Conservation (phyloP, 2,797 vertebrate genomes). For the Thaleichthys pacificus region DNA sequence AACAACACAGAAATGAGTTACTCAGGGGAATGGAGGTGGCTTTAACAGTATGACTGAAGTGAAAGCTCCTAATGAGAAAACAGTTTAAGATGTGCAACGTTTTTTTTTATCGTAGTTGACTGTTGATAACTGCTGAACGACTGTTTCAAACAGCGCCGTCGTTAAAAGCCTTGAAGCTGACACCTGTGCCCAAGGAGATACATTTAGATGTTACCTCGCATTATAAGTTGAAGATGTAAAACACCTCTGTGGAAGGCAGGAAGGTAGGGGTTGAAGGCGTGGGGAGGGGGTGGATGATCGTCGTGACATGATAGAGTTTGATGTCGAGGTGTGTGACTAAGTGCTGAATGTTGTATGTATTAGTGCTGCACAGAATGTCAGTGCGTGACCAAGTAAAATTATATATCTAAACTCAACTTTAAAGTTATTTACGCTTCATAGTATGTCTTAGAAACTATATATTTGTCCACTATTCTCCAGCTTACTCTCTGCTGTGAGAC, state of each 20-base stretch:
- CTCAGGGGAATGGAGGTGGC: too few relatives aligned
- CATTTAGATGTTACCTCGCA: background rate
- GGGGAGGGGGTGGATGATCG: background rate
- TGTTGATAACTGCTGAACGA: background rate
- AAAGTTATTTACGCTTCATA: too few relatives aligned
- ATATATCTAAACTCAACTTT: too few relatives aligned
- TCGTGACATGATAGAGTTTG: slow-evolving; percentile 1
- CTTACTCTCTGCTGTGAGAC: slow-evolving; percentile 28
- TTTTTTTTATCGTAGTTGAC: background rate
- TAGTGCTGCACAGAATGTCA: too few relatives aligned
- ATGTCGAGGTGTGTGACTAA: too few relatives aligned
- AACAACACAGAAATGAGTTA: background rate
- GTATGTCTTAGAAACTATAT: too few relatives aligned
- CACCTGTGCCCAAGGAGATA: background rate
- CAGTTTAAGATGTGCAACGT: slow-evolving; percentile 14
- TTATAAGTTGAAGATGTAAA: background rate
- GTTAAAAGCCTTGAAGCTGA: background rate
- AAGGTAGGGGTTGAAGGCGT: slow-evolving; percentile 11
- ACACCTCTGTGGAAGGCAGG: background rate
- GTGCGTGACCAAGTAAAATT: too few relatives aligned
- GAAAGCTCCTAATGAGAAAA: slow-evolving; percentile 21
- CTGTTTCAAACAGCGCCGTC: background rate
- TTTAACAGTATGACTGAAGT: slow-evolving; percentile 11
- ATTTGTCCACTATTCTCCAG: background rate
- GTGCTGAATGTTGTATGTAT: too few relatives aligned